These are phyloP conservation scores for Micrastur ruficollis DNA, from an alignment of 2,797 vertebrate genomes.

Conservation along the genomic window DNA sequence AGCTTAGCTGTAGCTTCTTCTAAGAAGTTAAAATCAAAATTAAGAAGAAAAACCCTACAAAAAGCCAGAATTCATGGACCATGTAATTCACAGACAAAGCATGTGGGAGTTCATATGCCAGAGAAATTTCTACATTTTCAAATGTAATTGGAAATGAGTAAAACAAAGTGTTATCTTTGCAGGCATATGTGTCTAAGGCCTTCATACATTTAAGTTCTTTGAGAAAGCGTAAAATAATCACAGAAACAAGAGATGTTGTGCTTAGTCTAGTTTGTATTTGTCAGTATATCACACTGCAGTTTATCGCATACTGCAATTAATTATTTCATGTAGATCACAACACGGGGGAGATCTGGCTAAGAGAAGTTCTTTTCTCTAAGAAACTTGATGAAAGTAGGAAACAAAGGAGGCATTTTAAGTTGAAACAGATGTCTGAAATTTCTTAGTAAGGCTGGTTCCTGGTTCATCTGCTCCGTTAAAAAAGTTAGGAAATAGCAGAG, in stretches of 20 bases:
- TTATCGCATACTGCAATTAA: not conserved
- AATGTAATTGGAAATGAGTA: not conserved
- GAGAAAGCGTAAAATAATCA: not conserved
- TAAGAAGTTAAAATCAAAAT: not conserved
- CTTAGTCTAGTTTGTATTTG: not conserved
- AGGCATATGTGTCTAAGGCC: not conserved
- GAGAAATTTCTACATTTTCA: not conserved
- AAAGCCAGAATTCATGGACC: not conserved
- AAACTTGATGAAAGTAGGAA: conserved; percentile 7
- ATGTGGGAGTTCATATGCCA: not conserved
- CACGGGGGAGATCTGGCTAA: not conserved
- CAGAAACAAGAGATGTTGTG: not conserved
- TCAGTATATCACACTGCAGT: not conserved
- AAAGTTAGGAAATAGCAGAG: not conserved
- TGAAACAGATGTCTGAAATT: conserved; percentile 36
- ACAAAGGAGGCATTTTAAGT: conserved; percentile 4
- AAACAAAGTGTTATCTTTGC: not conserved
- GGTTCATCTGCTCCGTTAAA: not conserved
- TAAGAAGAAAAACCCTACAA: not conserved
- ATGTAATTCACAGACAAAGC: not conserved
- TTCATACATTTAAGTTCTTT: not conserved
- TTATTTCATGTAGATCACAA: not conserved
- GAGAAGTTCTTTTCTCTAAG: not conserved
- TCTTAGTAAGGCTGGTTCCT: not conserved
- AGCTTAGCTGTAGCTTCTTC: not conserved